Evolutionary conservation across 2,888 invertebrate species (phyloP).

Genomic region (Thecocarcelia acutangulata): DNA sequence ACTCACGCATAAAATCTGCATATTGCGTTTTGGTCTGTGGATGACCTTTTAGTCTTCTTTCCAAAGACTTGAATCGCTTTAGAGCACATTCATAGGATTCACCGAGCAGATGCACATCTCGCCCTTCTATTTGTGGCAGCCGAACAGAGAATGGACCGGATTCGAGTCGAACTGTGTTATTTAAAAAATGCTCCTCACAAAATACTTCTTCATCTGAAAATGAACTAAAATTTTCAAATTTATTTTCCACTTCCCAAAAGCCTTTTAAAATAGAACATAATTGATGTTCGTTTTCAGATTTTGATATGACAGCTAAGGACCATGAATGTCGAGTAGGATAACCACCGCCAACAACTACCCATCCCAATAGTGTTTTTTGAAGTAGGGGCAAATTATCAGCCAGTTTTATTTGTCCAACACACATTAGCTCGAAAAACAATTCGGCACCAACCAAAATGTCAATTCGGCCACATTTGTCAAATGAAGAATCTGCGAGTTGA

Average conservation of each 20-base stretch:
- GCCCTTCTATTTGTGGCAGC: conserved; percentile 22
- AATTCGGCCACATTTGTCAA: conserved; percentile 47
- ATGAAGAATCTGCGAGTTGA: conserved; percentile 58
- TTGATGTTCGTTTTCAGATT: no score
- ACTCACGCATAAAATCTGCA: conserved; percentile 45
- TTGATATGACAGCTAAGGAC: not conserved
- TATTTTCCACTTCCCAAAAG: conserved; percentile 64
- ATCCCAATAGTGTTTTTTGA: conserved; percentile 67
- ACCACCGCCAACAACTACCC: conserved; percentile 63
- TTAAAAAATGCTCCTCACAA: conserved; percentile 61
- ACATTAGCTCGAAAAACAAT: conserved; percentile 68
- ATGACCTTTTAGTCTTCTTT: conserved; percentile 27
- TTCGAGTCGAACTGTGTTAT: conserved; percentile 28
- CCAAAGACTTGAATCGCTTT: conserved; percentile 46
- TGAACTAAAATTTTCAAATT: not conserved
- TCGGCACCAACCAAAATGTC: conserved; percentile 63
- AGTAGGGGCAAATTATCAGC: conserved; percentile 54
- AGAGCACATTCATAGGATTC: conserved; percentile 50
- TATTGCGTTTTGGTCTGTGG: conserved; percentile 4
- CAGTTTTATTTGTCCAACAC: conserved; percentile 67
- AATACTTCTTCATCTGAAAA: conserved; percentile 52
- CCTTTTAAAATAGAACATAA: not conserved
- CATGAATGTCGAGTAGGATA: not conserved
- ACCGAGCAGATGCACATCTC: conserved; percentile 18
- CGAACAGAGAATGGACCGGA: conserved; percentile 61